Conservation (phyloP, 1,140 invertebrate species). For the Brachionus asplanchnoidis region DNA sequence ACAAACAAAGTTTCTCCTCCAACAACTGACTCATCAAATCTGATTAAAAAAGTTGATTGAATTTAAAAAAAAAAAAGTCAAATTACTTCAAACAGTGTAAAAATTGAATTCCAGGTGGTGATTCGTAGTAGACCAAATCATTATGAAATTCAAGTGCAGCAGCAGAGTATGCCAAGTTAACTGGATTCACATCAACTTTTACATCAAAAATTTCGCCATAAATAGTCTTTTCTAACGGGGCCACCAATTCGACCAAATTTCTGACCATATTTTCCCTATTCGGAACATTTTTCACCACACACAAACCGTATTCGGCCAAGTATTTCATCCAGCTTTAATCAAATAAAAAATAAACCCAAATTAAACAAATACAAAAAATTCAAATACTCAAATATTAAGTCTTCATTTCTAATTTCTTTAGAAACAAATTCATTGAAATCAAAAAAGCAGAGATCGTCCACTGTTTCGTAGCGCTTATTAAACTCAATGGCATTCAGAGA, state of each 20-base stretch:
- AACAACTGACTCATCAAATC: conserved; percentile 50
- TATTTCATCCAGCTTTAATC: conserved; percentile 24
- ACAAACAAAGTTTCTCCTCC: conserved; percentile 51
- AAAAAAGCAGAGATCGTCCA: background rate
- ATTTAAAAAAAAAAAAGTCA: background rate
- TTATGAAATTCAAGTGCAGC: conserved; percentile 49
- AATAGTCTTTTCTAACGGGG: background rate
- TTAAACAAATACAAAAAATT: background rate
- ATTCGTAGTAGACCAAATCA: conserved; percentile 54
- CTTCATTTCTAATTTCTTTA: conserved; percentile 11
- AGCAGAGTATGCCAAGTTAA: conserved; percentile 51
- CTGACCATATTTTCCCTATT: background rate
- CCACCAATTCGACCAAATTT: conserved; percentile 24
- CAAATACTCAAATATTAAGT: conserved; percentile 5
- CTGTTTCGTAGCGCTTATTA: background rate
- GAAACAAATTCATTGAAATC: background rate
- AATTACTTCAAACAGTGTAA: conserved; percentile 50
- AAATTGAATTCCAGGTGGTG: conserved; percentile 53
- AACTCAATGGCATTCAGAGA: background rate
- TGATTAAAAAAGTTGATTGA: conserved; percentile 19
- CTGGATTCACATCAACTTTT: conserved; percentile 45
- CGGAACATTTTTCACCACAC: conserved; percentile 13
- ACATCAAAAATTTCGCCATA: conserved; percentile 46
- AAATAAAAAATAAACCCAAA: background rate
- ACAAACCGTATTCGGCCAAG: conserved; percentile 6